phyloP scores from a whole-genome alignment of 2,888 invertebrate species.

The Magallana nippona region DNA sequence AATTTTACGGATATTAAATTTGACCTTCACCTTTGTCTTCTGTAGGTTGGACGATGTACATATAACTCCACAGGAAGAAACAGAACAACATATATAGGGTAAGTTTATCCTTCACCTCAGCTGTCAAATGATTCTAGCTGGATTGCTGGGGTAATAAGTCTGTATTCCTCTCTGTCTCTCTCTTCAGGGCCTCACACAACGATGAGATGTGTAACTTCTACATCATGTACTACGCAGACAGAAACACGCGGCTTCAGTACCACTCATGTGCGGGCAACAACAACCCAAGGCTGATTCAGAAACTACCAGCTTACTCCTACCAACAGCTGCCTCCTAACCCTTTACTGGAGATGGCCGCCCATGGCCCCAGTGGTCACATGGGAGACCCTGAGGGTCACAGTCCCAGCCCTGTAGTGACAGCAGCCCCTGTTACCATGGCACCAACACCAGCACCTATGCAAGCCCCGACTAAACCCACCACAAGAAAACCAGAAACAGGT shows the following conservation, averaged over 20 bases:
- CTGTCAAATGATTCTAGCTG: no score
- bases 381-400: constrained; percentile 48
- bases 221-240: constrained; percentile 79
- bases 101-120: constrained; percentile 50
- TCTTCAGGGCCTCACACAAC: constrained; percentile 72
- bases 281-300: constrained; percentile 63
- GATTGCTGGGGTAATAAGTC: neutral
- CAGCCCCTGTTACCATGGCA: neutral
- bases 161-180: constrained; percentile 26
- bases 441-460: neutral
- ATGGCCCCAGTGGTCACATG: constrained; percentile 65
- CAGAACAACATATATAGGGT: constrained; percentile 77
- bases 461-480: neutral
- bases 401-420: neutral
- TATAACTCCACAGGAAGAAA: constrained; percentile 81
- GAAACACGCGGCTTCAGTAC: constrained; percentile 53
- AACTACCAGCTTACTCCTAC: constrained; percentile 79
- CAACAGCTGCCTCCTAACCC: constrained; percentile 81
- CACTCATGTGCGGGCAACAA: constrained; percentile 66
- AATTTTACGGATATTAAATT: neutral
- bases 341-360: constrained; percentile 71
- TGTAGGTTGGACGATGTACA: constrained; percentile 74
- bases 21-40: constrained; percentile 42
- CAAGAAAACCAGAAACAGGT: constrained; percentile 31
- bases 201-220: constrained; percentile 81